Conservation (phyloP, 2,797 vertebrate species). For the Erithacus rubecula region DNA sequence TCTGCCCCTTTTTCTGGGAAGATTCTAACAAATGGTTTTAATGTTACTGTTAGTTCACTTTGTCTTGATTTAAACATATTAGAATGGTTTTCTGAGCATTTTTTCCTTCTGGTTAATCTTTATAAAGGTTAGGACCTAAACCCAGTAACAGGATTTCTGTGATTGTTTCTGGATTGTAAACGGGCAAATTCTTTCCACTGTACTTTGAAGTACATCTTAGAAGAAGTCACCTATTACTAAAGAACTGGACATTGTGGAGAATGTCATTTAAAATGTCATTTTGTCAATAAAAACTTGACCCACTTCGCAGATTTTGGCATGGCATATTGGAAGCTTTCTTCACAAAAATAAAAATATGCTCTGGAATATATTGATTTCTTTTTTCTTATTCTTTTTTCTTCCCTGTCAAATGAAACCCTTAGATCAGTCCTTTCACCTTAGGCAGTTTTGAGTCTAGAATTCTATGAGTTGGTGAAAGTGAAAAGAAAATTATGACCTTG, state of each 20-base stretch:
- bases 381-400: background rate
- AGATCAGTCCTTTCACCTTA: slow-evolving; percentile 25
- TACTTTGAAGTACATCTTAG: background rate
- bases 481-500: slow-evolving; percentile 21
- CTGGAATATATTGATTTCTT: slow-evolving; percentile 35
- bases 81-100: background rate
- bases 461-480: slow-evolving; percentile 19
- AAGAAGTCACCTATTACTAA: background rate
- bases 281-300: slow-evolving; percentile 32
- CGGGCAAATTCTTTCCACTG: background rate
- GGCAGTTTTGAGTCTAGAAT: slow-evolving; percentile 32
- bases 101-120: background rate
- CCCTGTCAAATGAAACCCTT: slow-evolving; percentile 41
- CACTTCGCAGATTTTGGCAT: slow-evolving; percentile 1
- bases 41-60: background rate
- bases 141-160: background rate
- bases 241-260: background rate
- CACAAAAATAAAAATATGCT: slow-evolving; percentile 57
- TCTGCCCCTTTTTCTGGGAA: background rate
- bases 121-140: background rate
- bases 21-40: background rate
- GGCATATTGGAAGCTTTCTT: slow-evolving; percentile 44
- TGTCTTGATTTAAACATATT: background rate
- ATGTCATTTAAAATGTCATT: slow-evolving; percentile 14
- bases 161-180: background rate